Evolutionary conservation across 53 echinoderm and acorn worm genomes (phyloP).

Genomic region (Antedon mediterranea): DNA sequence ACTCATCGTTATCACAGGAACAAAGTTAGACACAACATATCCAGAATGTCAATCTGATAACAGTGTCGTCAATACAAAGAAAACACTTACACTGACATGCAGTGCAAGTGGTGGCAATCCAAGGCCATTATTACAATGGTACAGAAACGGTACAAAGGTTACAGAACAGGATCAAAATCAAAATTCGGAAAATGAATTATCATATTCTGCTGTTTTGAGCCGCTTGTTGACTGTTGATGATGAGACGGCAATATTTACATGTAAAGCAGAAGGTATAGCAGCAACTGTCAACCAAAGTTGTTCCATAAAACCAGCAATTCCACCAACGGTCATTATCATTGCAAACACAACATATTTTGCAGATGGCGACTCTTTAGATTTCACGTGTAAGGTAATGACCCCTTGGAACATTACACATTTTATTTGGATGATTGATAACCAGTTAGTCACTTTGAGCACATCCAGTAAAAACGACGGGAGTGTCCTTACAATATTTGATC

Average conservation of each 20-base stretch:
- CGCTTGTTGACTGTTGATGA: neutral
- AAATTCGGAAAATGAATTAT: neutral
- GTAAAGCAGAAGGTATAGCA: too few species aligned
- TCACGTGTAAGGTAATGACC: neutral
- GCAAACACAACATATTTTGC: neutral
- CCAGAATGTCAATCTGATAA: neutral
- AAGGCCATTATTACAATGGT: neutral
- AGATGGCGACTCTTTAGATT: neutral
- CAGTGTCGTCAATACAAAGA: neutral
- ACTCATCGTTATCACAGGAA: neutral
- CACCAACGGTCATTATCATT: neutral
- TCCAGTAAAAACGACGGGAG: too few species aligned
- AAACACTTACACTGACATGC: neutral
- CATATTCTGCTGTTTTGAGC: too few species aligned
- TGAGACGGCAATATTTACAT: neutral
- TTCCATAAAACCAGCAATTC: neutral
- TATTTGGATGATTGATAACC: neutral
- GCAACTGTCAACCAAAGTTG: neutral
- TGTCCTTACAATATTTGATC: neutral
- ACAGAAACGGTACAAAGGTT: neutral
- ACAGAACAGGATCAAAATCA: neutral
- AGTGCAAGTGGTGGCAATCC: neutral
- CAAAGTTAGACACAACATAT: neutral
- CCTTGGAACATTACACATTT: neutral
- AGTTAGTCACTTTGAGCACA: neutral